phyloP scores from a whole-genome alignment of 2,888 invertebrate genomes.

The Lottia scabra region DNA sequence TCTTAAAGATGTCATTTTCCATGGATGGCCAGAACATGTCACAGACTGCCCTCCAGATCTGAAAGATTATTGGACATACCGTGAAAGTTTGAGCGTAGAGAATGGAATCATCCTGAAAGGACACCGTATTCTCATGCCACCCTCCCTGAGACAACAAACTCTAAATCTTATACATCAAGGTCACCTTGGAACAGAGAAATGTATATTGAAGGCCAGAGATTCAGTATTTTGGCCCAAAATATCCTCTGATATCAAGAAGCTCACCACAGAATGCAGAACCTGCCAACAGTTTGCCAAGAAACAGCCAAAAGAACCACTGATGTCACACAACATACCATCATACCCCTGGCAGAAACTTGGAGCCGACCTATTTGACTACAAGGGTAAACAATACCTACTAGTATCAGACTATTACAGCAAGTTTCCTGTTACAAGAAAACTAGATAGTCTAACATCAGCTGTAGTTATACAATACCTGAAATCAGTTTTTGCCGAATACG shows the following conservation, averaged over 20 bases:
- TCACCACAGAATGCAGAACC: background rate
- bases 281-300: background rate
- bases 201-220: slow-evolving; percentile 5
- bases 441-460: background rate
- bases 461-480: background rate
- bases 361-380: background rate
- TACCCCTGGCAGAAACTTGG: background rate
- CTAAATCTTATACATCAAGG: slow-evolving; percentile 2
- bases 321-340: background rate
- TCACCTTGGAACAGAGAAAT: slow-evolving; percentile 4
- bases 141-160: background rate
- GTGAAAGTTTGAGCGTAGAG: slow-evolving; percentile 12
- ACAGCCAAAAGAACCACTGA: background rate
- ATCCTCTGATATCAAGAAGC: background rate
- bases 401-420: background rate
- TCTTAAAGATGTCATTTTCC: slow-evolving; percentile 10
- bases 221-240: slow-evolving; percentile 11
- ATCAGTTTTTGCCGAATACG: background rate
- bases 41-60: slow-evolving; percentile 11
- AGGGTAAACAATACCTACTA: background rate
- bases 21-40: slow-evolving; percentile 12
- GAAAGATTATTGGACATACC: slow-evolving; percentile 15
- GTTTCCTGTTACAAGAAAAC: background rate
- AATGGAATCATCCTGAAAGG: slow-evolving; percentile 12
- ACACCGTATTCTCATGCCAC: slow-evolving; percentile 7